These are phyloP conservation scores for Coccyzus lansbergi DNA, from an alignment of 2,797 vertebrate species.

Conservation along the genomic window DNA sequence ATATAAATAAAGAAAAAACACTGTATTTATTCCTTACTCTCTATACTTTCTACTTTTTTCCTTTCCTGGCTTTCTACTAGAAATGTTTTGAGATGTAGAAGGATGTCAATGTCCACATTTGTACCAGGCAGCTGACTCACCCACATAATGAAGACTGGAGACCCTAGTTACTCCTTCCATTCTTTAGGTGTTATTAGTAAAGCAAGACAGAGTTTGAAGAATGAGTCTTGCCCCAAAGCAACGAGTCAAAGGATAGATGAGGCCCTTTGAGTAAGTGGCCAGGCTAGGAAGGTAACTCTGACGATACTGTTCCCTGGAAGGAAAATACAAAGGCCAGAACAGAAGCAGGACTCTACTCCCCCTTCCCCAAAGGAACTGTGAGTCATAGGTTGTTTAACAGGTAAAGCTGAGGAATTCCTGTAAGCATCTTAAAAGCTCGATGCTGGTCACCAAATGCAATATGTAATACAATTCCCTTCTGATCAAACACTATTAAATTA, in stretches of 20 bases:
- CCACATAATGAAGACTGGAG: not conserved
- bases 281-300: not conserved
- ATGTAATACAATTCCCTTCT: not conserved
- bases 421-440: not conserved
- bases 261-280: not conserved
- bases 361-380: not conserved
- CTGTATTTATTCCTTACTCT: not conserved
- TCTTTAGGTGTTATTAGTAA: not conserved
- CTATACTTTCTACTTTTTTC: not conserved
- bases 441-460: not conserved
- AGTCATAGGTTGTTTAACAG: not conserved
- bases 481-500: not conserved
- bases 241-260: not conserved
- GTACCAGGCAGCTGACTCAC: not conserved
- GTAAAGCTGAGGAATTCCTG: not conserved
- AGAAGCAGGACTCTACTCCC: not conserved
- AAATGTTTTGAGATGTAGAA: not conserved
- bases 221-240: not conserved
- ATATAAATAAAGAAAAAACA: not conserved
- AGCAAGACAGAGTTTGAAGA: not conserved
- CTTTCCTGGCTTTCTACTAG: not conserved
- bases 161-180: not conserved
- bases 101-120: not conserved
- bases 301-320: not conserved
- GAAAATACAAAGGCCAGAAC: not conserved